Percentiles rank a stretch among this genome's conserved stretches.
Conservation (phyloP, 1,140 invertebrate genomes). For the Glossosoma conforme region DNA sequence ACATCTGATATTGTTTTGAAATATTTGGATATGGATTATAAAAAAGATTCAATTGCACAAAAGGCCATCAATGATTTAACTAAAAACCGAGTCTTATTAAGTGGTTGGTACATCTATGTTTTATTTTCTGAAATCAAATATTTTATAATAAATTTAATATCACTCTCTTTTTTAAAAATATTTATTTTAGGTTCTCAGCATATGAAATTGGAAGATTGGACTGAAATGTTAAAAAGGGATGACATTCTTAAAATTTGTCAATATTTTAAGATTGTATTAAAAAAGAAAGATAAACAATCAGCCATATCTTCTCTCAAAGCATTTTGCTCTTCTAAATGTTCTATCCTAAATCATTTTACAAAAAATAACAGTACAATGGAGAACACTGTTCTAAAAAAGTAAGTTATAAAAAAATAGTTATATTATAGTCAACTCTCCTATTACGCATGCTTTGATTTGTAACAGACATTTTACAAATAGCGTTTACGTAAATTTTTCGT, state of each 20-base stretch:
- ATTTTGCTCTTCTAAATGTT: slow-evolving; percentile 10
- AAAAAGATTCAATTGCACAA: background rate
- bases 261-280: slow-evolving; percentile 18
- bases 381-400: slow-evolving; percentile 17
- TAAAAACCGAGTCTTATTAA: slow-evolving; percentile 10
- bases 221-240: slow-evolving; percentile 2
- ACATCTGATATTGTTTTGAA: slow-evolving; percentile 8
- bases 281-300: background rate
- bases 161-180: background rate
- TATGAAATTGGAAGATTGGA: slow-evolving; percentile 19
- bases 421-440: background rate
- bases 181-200: slow-evolving; percentile 3
- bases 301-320: slow-evolving; percentile 9
- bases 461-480: too few species aligned
- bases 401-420: slow-evolving; percentile 1
- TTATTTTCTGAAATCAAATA: too few species aligned
- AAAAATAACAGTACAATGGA: slow-evolving; percentile 3
- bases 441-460: too few species aligned
- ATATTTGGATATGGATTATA: slow-evolving; percentile 8
- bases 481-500: too few species aligned
- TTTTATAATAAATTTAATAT: background rate
- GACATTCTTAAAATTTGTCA: slow-evolving; percentile 15
- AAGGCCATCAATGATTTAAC: background rate
- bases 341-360: slow-evolving; percentile 1
- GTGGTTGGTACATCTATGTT: too few species aligned